Evolutionary conservation across 2,113 vertebrate species (phyloP).

Genomic region (Sterrhoptilus dennistouni): DNA sequence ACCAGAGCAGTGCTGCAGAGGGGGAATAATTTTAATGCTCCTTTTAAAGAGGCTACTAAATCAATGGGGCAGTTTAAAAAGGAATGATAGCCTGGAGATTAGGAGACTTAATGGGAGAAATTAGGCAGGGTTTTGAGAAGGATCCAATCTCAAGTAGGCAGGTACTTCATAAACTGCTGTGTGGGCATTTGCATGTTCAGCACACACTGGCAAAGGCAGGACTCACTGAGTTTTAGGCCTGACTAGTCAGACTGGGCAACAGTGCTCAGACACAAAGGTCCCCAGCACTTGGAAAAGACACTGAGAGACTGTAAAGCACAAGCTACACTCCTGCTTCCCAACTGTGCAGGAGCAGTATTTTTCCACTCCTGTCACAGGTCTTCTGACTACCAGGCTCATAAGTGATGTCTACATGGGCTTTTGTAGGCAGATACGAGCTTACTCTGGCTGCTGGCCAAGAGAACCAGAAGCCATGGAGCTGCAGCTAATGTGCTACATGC

Average conservation of each 20-base stretch:
- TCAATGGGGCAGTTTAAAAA: slow-evolving; percentile 49
- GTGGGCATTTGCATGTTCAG: background rate
- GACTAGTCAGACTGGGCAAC: background rate
- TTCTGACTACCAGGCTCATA: slow-evolving; percentile 38
- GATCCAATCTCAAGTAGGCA: background rate
- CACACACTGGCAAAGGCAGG: background rate
- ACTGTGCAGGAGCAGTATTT: slow-evolving; percentile 46
- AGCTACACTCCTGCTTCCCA: background rate
- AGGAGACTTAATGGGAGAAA: background rate
- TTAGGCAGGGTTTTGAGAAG: background rate
- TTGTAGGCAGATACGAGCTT: slow-evolving; percentile 59
- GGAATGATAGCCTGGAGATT: slow-evolving; percentile 46
- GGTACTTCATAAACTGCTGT: background rate
- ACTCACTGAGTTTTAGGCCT: background rate
- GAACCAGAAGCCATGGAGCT: slow-evolving; percentile 61
- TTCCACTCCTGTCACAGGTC: slow-evolving; percentile 52
- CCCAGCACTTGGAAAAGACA: background rate
- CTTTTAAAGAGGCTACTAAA: slow-evolving; percentile 45
- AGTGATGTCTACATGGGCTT: slow-evolving; percentile 53
- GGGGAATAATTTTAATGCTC: slow-evolving; percentile 24
- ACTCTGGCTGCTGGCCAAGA: slow-evolving; percentile 54
- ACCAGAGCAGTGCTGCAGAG: background rate
- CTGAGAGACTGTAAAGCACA: background rate
- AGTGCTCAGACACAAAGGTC: background rate
- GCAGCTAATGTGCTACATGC: slow-evolving; percentile 56